A percentile compares a stretch with the other conserved stretches of the same genome.
Evolutionary conservation across 2,113 vertebrate species (phyloP).

Genomic region (Pelusios castaneus): DNA sequence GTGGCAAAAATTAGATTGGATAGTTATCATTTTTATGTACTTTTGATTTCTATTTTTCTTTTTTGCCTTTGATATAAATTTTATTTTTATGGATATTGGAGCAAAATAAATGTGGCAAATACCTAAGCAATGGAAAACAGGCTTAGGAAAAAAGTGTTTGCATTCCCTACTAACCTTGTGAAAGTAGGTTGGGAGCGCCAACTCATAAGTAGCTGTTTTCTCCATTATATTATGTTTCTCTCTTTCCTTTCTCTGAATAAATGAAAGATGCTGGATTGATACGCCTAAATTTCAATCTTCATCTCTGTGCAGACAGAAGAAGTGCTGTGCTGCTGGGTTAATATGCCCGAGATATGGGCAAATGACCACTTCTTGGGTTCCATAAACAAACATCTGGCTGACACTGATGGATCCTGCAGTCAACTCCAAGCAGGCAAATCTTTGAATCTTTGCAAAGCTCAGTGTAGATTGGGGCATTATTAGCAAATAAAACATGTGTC

Average conservation of each 20-base stretch:
- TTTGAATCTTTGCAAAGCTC: neutral
- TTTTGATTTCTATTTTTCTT: neutral
- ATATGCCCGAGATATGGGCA: neutral
- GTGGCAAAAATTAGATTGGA: rapidly evolving
- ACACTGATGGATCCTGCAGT: neutral
- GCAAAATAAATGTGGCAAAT: neutral
- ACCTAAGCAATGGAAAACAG: neutral
- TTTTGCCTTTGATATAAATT: neutral
- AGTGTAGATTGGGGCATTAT: neutral
- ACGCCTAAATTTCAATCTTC: neutral
- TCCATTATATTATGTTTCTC: neutral
- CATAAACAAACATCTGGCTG: neutral
- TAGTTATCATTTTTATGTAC: neutral
- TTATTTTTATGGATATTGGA: neutral
- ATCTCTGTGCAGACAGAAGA: neutral
- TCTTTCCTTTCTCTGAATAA: neutral
- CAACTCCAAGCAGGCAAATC: neutral
- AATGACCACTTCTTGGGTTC: neutral
- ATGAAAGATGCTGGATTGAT: neutral
- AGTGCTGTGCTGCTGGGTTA: neutral
- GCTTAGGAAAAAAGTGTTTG: neutral
- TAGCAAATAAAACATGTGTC: neutral
- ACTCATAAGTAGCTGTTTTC: neutral
- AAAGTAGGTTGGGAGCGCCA: neutral
- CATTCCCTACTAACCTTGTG: neutral